Evolutionary conservation across 2,113 vertebrate species (phyloP), one percentile per base, ranked within the genome.

Genomic region (Psephotus haematonotus): DNA sequence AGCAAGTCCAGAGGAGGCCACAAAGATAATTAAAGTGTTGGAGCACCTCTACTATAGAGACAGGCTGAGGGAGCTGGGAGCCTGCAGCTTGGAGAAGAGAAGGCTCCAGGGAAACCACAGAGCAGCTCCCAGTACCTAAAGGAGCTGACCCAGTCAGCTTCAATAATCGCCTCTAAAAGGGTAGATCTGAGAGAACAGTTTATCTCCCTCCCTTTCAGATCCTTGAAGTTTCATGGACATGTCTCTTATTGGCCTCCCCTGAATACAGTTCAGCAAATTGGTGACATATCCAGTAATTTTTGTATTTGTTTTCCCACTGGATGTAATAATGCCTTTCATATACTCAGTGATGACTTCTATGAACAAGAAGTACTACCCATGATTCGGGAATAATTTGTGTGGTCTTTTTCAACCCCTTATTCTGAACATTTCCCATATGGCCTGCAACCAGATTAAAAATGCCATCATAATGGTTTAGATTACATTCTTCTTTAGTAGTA

Each of bases 221-320:
- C 98, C 98, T 96, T 99, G 98, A 80, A 99, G 97, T 93, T 99
- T 99, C 97, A 98, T 98, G 86, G 98, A 99, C 98, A 98, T 98
- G 27, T 98, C 98, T 95, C 98, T 96, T 70, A 98, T 98, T 3
- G 98, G 98, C 7, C 98, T 98, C 5, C 98, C 97, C 97, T 98
- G 98, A 90, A 98, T 98, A 8, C 98, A 96, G 91, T 99, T 99
- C 99, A 99, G 99, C 90, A 99, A 97, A 90, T 98, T 98, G 2
- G 98, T 98, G 67, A 99, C 98, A 92, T 99, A 98, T 57, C 98
- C n/a, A 80, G 43, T 8, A 8, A 39, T 59, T 71, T 22, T n/a
- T 17, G 10, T 6, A 3, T 31, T 65, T n/a, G 25, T 5, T 50
- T 55, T 78, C 18, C 22, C 69, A 12, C 13, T 77, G 59, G 8